Evolutionary conservation across 2,888 invertebrate genomes (phyloP).

Genomic region (Drosophila mercatorum): DNA sequence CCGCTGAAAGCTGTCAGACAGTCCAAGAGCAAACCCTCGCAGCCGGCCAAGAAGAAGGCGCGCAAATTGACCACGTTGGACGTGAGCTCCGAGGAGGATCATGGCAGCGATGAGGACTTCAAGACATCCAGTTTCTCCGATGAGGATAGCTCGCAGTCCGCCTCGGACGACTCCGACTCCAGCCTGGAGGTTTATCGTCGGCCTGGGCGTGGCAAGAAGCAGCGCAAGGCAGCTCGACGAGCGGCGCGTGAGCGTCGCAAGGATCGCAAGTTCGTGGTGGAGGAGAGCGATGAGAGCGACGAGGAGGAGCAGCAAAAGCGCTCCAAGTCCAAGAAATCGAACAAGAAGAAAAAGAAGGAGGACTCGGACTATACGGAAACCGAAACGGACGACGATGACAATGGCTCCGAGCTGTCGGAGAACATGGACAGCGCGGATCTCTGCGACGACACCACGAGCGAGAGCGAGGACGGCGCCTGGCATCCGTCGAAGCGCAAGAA

Average conservation of each 20-base stretch:
- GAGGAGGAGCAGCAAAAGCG: conserved; percentile 82
- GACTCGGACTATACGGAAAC: conserved; percentile 87
- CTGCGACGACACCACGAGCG: conserved; percentile 84
- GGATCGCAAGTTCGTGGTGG: conserved; percentile 84
- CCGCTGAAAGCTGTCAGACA: conserved; percentile 71
- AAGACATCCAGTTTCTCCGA: conserved; percentile 88
- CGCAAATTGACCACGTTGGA: conserved; percentile 92
- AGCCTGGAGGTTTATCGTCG: conserved; percentile 85
- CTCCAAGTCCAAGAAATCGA: conserved; percentile 80
- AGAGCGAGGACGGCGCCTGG: conserved; percentile 83
- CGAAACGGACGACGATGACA: conserved; percentile 86
- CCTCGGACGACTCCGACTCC: conserved; percentile 86
- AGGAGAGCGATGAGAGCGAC: conserved; percentile 86
- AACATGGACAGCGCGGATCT: conserved; percentile 84
- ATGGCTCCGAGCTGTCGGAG: conserved; percentile 81
- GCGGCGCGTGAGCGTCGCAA: conserved; percentile 84
- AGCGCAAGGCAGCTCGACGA: conserved; percentile 85
- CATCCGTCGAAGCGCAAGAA: conserved; percentile 83
- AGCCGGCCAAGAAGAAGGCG: conserved; percentile 87
- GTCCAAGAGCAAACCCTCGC: conserved; percentile 59
- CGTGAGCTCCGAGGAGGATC: conserved; percentile 91
- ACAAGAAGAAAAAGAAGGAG: conserved; percentile 85
- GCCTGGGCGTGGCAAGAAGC: conserved; percentile 85
- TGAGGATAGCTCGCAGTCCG: conserved; percentile 85
- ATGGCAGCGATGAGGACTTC: conserved; percentile 95